Evolutionary conservation across 2,113 vertebrate species (phyloP), one percentile per base, ranked within the genome.

Genomic region (Oncorhynchus nerka): DNA sequence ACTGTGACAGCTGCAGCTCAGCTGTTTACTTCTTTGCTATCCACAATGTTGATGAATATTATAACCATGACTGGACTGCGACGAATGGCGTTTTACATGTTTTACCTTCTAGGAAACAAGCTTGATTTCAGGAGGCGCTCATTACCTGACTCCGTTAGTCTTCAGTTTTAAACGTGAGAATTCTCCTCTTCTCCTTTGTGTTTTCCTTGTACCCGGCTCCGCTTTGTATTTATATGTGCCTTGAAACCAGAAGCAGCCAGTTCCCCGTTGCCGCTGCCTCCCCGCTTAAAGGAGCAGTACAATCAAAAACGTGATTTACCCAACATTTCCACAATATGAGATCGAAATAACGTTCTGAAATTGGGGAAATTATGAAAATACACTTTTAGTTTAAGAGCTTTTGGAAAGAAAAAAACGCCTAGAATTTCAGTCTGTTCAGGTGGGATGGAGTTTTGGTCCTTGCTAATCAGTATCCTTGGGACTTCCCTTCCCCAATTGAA

Each of bases 241-340:
- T 90, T 88, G 89, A 88, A 94, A 94, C 94, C 93, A 94, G 93
- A 91, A 93, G 93, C 89, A 94, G 93, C 94, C 93, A 93, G 94
- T 94, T 94, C 71, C 59, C 7, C 3, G 67, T 73, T 73, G 77
- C 81, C 75, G 89, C 81, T 84, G 67, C 90, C 78, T 88, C 91
- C 90, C 87, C 87, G 85, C 90, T 45, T 45, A 45, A 45, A 45
- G 39, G 9, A 45, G 39, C 8, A 45, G 39, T 45, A 9, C 39
- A 45, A 45, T 45, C 39, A 11, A 45, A 45, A 45, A 45, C 39
- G 8, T 45, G 2, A 11, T 45, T 11, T 45, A 9, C 39, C 9
- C 0, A 9, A 45, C 1, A 45, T 45, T 45, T 45, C 39, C 39
- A 45, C 39, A 11, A 9, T 11, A 45, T 45, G 39, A 45, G 39